Conservation (phyloP, 2,888 invertebrate species). For the Limnephilus marmoratus region DNA sequence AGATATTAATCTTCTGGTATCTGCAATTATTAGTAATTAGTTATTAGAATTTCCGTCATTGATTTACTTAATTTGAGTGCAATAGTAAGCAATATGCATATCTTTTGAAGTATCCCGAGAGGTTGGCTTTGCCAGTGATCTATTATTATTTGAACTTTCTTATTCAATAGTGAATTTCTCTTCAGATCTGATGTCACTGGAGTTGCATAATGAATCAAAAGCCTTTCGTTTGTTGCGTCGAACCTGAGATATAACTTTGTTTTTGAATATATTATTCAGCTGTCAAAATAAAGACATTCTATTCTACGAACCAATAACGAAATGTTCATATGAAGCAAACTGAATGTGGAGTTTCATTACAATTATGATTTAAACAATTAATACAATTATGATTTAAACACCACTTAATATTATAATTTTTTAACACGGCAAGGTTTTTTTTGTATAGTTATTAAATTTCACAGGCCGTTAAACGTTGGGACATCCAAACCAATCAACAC, state of each 20-base stretch:
- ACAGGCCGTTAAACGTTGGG: too few species aligned
- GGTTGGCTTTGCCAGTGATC: neutral
- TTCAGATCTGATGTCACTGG: neutral
- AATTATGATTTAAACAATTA: too few species aligned
- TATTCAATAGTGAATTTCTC: neutral
- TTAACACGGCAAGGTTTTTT: too few species aligned
- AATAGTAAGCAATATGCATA: neutral
- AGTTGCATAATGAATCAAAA: neutral
- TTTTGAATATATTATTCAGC: neutral
- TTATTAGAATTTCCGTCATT: neutral
- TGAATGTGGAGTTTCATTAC: neutral
- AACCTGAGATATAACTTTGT: neutral
- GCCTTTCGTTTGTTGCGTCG: constrained; percentile 2
- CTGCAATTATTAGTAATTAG: neutral
- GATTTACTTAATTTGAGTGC: neutral
- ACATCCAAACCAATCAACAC: too few species aligned
- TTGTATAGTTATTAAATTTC: too few species aligned
- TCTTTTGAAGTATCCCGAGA: neutral
- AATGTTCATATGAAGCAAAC: neutral
- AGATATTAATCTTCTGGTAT: neutral
- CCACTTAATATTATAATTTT: too few species aligned
- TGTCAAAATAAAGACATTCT: neutral
- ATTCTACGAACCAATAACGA: neutral
- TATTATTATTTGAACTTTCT: neutral
- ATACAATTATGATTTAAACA: too few species aligned